Evolutionary conservation across 2,888 invertebrate genomes (phyloP).

Genomic region (Drosophila trichaetosa): DNA sequence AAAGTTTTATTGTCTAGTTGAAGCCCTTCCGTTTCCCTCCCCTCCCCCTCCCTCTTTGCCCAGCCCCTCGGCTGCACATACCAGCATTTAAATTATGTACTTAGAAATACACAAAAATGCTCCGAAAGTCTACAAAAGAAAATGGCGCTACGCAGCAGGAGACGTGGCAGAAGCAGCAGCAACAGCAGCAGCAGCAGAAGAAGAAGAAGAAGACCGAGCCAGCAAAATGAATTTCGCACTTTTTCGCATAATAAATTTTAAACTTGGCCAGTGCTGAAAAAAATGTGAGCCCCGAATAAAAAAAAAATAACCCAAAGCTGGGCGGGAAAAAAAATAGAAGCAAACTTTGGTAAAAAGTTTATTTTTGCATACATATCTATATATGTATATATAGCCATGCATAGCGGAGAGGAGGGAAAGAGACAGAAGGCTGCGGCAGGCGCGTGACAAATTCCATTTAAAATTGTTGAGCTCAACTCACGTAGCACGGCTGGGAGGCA

Average conservation of each 20-base stretch:
- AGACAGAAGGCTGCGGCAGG: conserved; percentile 32
- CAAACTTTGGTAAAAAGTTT: conserved; percentile 79
- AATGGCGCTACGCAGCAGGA: conserved; percentile 74
- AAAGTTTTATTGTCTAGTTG: conserved; percentile 76
- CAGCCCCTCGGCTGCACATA: conserved; percentile 19
- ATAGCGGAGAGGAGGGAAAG: not conserved
- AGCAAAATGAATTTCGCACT: conserved; percentile 84
- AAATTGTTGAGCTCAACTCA: conserved; percentile 79
- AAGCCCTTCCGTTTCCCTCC: conserved; percentile 23
- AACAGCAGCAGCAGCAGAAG: conserved; percentile 24
- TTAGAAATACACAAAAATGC: conserved; percentile 79
- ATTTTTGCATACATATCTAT: conserved; percentile 74
- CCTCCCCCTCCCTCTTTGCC: not conserved
- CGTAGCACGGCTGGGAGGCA: conserved; percentile 46
- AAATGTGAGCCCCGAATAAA: conserved; percentile 36
- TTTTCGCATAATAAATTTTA: conserved; percentile 84
- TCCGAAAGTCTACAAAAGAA: conserved; percentile 73
- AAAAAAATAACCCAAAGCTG: conserved; percentile 51
- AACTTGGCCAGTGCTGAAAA: conserved; percentile 73
- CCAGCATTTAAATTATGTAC: conserved; percentile 83
- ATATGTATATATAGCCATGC: conserved; percentile 16
- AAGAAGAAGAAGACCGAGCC: conserved; percentile 51
- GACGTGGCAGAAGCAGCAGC: conserved; percentile 31
- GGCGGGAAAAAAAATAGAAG: conserved; percentile 42
- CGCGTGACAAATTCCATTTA: conserved; percentile 82